A percentile compares a stretch with the other conserved stretches of the same genome.
phyloP scores from a whole-genome alignment of 2,797 vertebrate genomes.

The Lagorchestes hirsutus region DNA sequence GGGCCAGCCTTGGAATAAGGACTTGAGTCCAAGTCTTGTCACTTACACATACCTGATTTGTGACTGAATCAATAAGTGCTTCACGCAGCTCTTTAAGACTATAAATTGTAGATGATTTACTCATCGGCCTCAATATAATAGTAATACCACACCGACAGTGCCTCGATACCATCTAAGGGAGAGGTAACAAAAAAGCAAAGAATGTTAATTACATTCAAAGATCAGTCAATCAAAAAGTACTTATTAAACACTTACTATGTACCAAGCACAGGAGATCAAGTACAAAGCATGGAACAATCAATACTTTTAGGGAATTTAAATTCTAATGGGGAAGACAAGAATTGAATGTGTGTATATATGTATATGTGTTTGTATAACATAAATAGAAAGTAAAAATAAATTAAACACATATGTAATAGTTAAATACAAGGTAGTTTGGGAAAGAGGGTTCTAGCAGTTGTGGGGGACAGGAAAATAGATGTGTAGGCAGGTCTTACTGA shows the following conservation, averaged over 20 bases:
- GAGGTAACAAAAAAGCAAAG: neutral
- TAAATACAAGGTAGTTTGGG: neutral
- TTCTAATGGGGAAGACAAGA: neutral
- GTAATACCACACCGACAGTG: neutral
- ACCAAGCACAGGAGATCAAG: neutral
- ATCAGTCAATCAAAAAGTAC: neutral
- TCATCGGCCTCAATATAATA: neutral
- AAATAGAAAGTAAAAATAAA: neutral
- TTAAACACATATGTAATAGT: neutral
- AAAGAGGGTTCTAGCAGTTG: neutral
- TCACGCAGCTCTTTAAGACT: too few relatives aligned
- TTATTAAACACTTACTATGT: neutral
- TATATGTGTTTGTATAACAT: neutral
- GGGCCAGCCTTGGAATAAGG: neutral
- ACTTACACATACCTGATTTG: too few relatives aligned
- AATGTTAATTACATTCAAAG: neutral
- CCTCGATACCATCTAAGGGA: neutral
- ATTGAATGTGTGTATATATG: neutral
- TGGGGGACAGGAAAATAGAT: neutral
- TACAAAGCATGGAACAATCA: neutral
- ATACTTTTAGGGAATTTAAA: neutral
- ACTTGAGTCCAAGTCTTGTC: neutral
- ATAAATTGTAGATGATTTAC: neutral
- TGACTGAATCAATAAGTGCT: too few relatives aligned
- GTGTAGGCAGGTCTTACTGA: neutral